Percentiles rank a stretch among this genome's conserved stretches.
Evolutionary conservation across 2,797 vertebrate genomes (phyloP).

Genomic region (Gymnoscopelus braueri): DNA sequence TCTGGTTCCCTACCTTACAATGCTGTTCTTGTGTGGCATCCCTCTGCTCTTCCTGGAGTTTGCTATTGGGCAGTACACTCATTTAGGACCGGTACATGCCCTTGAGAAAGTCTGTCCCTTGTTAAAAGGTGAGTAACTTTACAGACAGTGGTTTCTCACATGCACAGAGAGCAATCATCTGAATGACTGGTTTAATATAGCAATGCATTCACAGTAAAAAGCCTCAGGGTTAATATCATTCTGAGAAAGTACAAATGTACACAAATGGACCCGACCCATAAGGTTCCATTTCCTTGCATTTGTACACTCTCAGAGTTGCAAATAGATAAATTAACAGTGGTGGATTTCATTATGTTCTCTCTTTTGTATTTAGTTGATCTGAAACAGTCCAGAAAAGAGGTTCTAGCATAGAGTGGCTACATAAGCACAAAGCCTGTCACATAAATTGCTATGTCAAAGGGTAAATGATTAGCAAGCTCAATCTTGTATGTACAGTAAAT

Average conservation of each 20-base stretch:
- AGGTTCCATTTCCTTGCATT: constrained; percentile 1
- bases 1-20: constrained; percentile 78
- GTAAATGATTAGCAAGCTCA: constrained; percentile 26
- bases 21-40: constrained; percentile 81
- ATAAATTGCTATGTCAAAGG: neutral
- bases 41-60: constrained; percentile 83
- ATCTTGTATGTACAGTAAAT: constrained; percentile 7
- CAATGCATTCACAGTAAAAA: too few relatives aligned
- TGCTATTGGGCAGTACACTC: constrained; percentile 79
- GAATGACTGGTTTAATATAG: neutral
- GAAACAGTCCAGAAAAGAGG: constrained; percentile 47
- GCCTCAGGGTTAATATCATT: too few relatives aligned
- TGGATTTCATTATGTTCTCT: too few relatives aligned
- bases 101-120: constrained; percentile 80
- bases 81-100: constrained; percentile 78
- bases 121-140: constrained; percentile 80
- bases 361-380: neutral
- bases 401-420: neutral
- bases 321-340: too few relatives aligned
- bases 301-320: neutral
- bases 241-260: too few relatives aligned
- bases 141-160: neutral
- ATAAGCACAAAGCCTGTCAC: neutral
- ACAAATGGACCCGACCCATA: too few relatives aligned
- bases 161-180: too few relatives aligned